Percentiles rank a stretch among this genome's conserved stretches.
phyloP scores from a whole-genome alignment of 2,797 vertebrate genomes.

The Bufotes viridis region DNA sequence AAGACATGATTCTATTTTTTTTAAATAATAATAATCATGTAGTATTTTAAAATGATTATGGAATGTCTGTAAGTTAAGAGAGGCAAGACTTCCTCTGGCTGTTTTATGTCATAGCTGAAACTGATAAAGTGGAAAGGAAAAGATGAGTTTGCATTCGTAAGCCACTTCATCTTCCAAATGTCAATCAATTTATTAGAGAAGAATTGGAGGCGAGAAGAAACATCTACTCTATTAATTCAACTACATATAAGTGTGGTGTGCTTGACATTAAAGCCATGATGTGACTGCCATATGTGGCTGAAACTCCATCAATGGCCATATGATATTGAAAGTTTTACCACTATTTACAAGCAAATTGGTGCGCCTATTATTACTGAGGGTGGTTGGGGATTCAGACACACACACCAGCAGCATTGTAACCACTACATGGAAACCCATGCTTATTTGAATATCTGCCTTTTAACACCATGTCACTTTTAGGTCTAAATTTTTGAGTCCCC shows the following conservation, averaged over 20 bases:
- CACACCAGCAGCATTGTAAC: no score
- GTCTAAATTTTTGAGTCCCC: no score
- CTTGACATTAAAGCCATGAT: no score
- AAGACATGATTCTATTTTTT: slow-evolving; percentile 1
- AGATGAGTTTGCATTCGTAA: neutral
- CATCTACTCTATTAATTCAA: neutral
- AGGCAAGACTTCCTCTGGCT: slow-evolving; percentile 24
- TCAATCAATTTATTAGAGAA: neutral
- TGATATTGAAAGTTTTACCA: no score
- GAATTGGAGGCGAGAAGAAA: slow-evolving; percentile 5
- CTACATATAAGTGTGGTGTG: neutral
- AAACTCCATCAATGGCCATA: no score
- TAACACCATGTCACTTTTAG: no score
- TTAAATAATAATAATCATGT: neutral
- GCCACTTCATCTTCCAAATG: slow-evolving; percentile 10
- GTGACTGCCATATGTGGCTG: no score
- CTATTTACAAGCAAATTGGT: no score
- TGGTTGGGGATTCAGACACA: no score
- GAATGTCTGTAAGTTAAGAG: slow-evolving; percentile 24
- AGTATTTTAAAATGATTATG: slow-evolving; percentile 44
- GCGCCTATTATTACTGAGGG: no score
- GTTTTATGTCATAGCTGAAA: slow-evolving; percentile 24
- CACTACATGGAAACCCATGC: no score
- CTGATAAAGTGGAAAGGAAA: slow-evolving; percentile 19
- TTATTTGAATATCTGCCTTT: no score